These are phyloP conservation scores for Lepidostoma basale DNA, from an alignment of 1,140 invertebrate species.

Conservation along the genomic window DNA sequence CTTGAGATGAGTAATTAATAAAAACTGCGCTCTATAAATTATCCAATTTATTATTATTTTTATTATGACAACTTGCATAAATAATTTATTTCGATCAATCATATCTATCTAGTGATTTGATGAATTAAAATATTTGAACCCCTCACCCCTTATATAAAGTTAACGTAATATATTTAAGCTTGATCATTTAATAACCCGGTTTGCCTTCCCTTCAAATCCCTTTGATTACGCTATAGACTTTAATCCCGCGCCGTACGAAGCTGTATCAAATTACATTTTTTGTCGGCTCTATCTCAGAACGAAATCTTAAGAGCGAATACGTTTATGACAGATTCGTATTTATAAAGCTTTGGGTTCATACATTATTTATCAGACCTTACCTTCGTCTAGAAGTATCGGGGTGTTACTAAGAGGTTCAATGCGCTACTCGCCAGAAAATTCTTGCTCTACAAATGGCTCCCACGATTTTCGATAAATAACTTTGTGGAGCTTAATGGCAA, in stretches of 20 bases:
- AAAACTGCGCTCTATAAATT: too few relatives aligned
- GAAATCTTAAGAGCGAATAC: slow-evolving; percentile 28
- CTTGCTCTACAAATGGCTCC: background rate
- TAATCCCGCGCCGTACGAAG: slow-evolving; percentile 4
- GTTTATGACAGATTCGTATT: slow-evolving; percentile 30
- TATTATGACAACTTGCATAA: too few relatives aligned
- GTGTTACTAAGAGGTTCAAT: slow-evolving; percentile 7
- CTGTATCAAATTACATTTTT: slow-evolving; percentile 33
- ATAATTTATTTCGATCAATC: too few relatives aligned
- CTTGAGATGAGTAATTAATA: too few relatives aligned
- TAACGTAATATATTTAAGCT: background rate
- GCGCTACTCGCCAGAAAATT: background rate
- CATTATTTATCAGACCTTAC: slow-evolving; percentile 7
- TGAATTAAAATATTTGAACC: too few relatives aligned
- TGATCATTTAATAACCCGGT: background rate
- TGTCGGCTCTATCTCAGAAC: slow-evolving; percentile 25
- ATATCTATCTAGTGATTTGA: too few relatives aligned
- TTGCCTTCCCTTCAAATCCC: background rate
- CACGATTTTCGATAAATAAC: background rate
- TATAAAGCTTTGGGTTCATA: slow-evolving; percentile 19
- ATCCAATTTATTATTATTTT: too few relatives aligned
- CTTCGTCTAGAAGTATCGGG: background rate
- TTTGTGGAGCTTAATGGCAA: background rate
- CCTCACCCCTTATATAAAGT: background rate
- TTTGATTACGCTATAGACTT: slow-evolving; percentile 4